These are phyloP conservation scores for Gallinago undulata DNA, from an alignment of 2,113 vertebrate genomes.

Conservation along the genomic window DNA sequence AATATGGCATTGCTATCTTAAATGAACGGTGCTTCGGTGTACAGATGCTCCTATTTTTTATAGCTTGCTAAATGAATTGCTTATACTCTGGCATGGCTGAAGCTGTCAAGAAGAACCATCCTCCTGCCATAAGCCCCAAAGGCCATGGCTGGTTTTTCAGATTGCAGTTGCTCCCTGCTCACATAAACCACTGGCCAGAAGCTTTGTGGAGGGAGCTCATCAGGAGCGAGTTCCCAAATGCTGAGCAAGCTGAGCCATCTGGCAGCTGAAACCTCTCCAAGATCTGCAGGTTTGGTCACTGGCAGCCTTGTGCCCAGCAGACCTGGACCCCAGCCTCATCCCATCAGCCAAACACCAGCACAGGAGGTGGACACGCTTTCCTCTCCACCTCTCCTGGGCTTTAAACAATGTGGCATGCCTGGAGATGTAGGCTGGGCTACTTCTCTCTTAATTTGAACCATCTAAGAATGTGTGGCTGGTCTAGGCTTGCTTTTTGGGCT, in stretches of 20 bases:
- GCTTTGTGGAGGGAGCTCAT: not conserved
- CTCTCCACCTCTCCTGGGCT: not conserved
- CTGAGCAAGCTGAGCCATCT: not conserved
- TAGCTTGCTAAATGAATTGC: not conserved
- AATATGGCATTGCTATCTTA: not conserved
- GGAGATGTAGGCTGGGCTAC: not conserved
- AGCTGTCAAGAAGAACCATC: not conserved
- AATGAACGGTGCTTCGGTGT: not conserved
- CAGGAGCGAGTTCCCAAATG: not conserved
- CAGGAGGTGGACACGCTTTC: not conserved
- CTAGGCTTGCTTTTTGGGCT: not conserved
- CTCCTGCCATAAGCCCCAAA: not conserved
- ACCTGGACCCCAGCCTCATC: not conserved
- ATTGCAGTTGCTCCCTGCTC: not conserved
- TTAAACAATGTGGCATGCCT: not conserved
- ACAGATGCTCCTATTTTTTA: conserved; percentile 14
- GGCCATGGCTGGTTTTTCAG: not conserved
- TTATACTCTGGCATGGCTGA: not conserved
- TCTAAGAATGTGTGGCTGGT: not conserved
- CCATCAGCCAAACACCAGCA: not conserved
- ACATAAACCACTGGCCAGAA: not conserved
- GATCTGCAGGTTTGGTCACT: not conserved
- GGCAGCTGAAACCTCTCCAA: rapidly evolving
- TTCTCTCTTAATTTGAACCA: not conserved
- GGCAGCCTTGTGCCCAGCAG: not conserved